Evolutionary conservation across 2,113 vertebrate species (phyloP).

Genomic region (Oreochromis aureus): DNA sequence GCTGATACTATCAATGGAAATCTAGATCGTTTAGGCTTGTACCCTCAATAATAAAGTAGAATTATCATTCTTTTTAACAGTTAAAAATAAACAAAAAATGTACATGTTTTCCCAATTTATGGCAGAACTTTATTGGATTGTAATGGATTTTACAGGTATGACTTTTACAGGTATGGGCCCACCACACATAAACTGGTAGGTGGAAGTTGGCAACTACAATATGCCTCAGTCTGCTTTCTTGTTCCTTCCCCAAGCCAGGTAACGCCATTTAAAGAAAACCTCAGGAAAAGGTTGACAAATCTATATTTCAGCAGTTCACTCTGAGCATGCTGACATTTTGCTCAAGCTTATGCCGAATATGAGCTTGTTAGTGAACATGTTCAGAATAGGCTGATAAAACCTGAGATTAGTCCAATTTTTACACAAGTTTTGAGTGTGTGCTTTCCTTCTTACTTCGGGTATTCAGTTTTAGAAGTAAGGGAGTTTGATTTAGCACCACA

Average conservation of each 20-base stretch:
- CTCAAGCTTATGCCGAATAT: background rate
- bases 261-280: background rate
- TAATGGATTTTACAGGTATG: background rate
- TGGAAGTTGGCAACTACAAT: background rate
- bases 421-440: rapidly evolving
- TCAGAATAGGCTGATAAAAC: background rate
- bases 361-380: background rate
- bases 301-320: background rate
- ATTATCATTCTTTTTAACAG: background rate
- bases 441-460: rapidly evolving
- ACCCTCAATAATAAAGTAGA: background rate
- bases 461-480: background rate
- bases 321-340: background rate
- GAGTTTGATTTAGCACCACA: background rate
- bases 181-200: background rate
- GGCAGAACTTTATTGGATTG: background rate
- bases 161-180: background rate
- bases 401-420: background rate
- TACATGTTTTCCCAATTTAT: background rate
- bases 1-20: background rate
- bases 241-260: background rate
- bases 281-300: background rate
- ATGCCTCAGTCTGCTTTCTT: background rate
- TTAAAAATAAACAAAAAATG: background rate
- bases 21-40: background rate